These are phyloP conservation scores for Lamellibrachia columna DNA, from an alignment of 2,888 invertebrate species.

Conservation along the genomic window DNA sequence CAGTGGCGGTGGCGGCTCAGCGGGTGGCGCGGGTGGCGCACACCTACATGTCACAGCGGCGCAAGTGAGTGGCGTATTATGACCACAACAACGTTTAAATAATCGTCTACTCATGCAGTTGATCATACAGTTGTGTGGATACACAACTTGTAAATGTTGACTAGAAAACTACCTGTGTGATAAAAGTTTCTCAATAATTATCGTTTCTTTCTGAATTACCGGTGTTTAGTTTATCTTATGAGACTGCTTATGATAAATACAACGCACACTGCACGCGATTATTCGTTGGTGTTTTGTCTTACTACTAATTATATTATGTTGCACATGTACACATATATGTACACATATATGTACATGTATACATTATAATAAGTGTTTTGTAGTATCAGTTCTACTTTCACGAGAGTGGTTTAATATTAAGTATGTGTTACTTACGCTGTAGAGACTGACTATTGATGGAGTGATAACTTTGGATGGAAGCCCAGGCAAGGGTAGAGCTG, in stretches of 20 bases:
- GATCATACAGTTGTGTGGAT: too few relatives aligned
- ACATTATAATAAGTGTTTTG: background rate
- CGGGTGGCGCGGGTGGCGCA: slow-evolving; percentile 41
- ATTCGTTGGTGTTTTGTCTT: background rate
- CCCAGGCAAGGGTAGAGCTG: background rate
- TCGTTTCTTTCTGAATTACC: too few relatives aligned
- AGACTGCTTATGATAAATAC: too few relatives aligned
- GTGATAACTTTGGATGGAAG: slow-evolving; percentile 21
- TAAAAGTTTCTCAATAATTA: too few relatives aligned
- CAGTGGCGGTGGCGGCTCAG: slow-evolving; percentile 48
- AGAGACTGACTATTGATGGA: slow-evolving; percentile 21
- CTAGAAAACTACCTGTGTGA: too few relatives aligned
- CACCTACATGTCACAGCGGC: slow-evolving; percentile 18
- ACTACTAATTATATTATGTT: background rate
- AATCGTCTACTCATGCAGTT: background rate
- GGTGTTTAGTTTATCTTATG: too few relatives aligned
- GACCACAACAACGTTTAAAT: background rate
- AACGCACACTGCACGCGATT: too few relatives aligned
- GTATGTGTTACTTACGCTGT: background rate
- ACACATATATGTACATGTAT: background rate
- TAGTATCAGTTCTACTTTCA: background rate
- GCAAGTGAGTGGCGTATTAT: background rate
- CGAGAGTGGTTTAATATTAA: too few relatives aligned
- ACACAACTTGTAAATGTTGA: too few relatives aligned
- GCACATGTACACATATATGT: background rate